phyloP scores from a whole-genome alignment of 2,797 vertebrate species.

The Acanthornis magna region DNA sequence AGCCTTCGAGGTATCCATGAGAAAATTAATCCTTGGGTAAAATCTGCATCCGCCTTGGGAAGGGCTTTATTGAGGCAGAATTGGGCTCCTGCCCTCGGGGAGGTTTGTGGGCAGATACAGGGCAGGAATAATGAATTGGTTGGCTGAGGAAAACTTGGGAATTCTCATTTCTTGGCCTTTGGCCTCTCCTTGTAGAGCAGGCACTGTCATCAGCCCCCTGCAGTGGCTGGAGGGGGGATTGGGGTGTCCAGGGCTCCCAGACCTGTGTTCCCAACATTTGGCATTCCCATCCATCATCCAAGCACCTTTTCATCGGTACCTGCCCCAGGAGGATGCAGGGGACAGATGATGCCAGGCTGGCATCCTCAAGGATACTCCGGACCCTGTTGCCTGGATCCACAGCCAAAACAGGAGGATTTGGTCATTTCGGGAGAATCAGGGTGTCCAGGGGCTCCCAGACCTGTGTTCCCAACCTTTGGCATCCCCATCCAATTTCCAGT shows the following conservation, averaged over 20 bases:
- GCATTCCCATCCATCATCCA: neutral
- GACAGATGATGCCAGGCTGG: neutral
- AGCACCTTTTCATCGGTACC: neutral
- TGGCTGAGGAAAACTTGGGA: neutral
- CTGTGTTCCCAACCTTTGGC: neutral
- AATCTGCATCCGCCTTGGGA: accelerated
- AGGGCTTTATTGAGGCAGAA: neutral
- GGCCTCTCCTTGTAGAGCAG: accelerated
- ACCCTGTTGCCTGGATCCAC: too few species aligned
- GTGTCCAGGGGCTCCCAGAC: neutral
- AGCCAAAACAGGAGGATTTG: neutral
- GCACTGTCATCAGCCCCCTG: accelerated
- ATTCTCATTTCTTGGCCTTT: neutral
- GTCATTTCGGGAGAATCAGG: accelerated
- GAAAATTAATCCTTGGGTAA: slow-evolving; percentile 39
- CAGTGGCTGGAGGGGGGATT: accelerated
- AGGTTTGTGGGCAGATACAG: neutral
- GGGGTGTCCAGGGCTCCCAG: neutral
- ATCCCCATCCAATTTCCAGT: neutral
- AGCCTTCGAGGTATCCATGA: neutral
- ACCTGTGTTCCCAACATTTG: neutral
- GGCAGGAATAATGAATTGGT: neutral
- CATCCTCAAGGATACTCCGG: accelerated
- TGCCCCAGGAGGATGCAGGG: neutral
- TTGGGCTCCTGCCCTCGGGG: neutral